These are phyloP conservation scores for Deilephila elpenor DNA, from an alignment of 2,888 invertebrate genomes.

Conservation along the genomic window DNA sequence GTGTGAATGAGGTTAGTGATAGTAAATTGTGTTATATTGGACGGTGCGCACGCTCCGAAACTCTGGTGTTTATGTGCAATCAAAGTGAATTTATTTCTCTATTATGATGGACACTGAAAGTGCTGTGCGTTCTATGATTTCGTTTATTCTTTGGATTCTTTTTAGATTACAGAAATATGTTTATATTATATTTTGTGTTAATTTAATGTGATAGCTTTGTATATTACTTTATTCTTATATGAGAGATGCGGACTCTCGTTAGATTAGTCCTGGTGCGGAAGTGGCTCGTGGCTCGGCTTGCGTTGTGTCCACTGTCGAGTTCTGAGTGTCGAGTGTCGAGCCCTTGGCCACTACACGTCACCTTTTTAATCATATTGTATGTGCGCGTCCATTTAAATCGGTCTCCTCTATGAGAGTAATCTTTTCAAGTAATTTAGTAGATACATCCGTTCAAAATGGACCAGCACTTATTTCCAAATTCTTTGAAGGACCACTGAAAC, in stretches of 20 bases:
- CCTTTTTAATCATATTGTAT: conserved; percentile 50
- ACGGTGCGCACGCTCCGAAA: conserved; percentile 61
- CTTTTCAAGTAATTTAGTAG: conserved; percentile 44
- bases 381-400: conserved; percentile 50
- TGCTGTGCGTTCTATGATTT: conserved; percentile 74
- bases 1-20: conserved; percentile 74
- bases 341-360: conserved; percentile 47
- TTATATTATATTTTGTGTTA: conserved; percentile 83
- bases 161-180: conserved; percentile 80
- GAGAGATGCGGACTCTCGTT: conserved; percentile 66
- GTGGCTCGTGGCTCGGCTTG: conserved; percentile 41
- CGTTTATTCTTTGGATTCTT: conserved; percentile 76
- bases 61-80: conserved; percentile 76
- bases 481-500: conserved; percentile 73
- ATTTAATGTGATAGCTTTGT: conserved; percentile 84
- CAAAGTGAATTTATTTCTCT: conserved; percentile 73
- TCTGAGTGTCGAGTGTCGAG: conserved; percentile 34
- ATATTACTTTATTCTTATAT: conserved; percentile 75
- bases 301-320: conserved; percentile 28
- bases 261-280: conserved; percentile 51
- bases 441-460: conserved; percentile 50
- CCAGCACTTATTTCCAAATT: conserved; percentile 67
- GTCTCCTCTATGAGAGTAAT: conserved; percentile 42
- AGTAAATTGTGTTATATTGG: conserved; percentile 54
- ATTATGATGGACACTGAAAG: conserved; percentile 77